Base-by-base conservation (phyloP, 2,888 invertebrate species). In the Cantharis flavilabris region DNA sequence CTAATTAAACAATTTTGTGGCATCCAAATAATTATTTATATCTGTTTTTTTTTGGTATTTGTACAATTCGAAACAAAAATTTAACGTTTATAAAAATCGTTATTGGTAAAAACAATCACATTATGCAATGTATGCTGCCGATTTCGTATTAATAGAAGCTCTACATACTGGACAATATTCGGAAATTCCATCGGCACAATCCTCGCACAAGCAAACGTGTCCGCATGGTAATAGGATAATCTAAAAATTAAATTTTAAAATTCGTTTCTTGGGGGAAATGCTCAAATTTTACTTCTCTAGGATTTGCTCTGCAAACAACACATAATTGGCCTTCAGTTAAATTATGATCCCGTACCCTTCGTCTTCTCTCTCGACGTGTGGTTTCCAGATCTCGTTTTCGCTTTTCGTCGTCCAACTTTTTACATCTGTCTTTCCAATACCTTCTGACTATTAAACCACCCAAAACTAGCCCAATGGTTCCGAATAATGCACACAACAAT, bases 181-280 rank as follows among this genome's bases (percentile, higher is more conserved):
- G 14, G 88, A 89, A 76, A 97, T 94, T 84, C 92, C 92, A 80
- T 93, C 92, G 2, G 90, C 87, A 86, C 97, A 97, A 86, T 97
- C 95, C 86, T 95, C 95, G 86, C 97, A 97, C 28, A 97, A 88
- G 84, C 97, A 97, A 7, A 97, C 95, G 87, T 97, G 97, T 0
- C 97, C 97, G 87, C 97, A 97, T 0, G 97, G 96, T 79, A 97
- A 88, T 73, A 97, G 88, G 83, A 97, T 95, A 63, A 96, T 93
- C 93, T 94, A 87, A 30, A 90, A 90, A 79, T 77, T 81, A 83
- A 82, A 23, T 23, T 18, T 23, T 62, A 14, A n/a, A 16, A 23
- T 13, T 13, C 11, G n/a, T 62, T 62, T 13, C 26, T 62, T 63
- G n/a, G 11, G 28, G 4, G 10, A n/a, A 18, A n/a, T 70, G 3